Conservation (phyloP, 2,113 vertebrate genomes). For the Empidonax traillii region DNA sequence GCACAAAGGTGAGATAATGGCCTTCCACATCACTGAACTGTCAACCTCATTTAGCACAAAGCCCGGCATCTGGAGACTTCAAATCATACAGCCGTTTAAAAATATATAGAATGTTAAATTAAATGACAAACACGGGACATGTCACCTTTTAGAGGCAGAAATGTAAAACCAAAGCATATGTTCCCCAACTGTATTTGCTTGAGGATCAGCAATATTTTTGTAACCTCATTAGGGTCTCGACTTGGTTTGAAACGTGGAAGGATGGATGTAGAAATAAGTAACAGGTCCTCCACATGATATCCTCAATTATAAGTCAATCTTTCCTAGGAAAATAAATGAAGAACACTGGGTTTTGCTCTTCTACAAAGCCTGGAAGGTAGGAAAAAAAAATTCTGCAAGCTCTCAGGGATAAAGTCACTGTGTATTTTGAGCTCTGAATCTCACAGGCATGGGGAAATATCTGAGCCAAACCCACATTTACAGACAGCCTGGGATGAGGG, state of each 20-base stretch:
- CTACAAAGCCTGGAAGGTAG: not conserved
- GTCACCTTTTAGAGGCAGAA: conserved; percentile 68
- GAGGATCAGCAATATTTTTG: conserved; percentile 48
- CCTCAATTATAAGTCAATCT: not conserved
- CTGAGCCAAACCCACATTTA: not conserved
- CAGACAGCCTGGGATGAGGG: not conserved
- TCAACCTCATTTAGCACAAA: conserved; percentile 81
- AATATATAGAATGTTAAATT: conserved; percentile 75
- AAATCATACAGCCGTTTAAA: conserved; percentile 72
- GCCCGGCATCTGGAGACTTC: conserved; percentile 71
- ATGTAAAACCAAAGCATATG: conserved; percentile 52
- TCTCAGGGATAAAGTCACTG: not conserved
- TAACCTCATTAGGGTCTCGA: conserved; percentile 35
- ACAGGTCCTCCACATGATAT: not conserved
- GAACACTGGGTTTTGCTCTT: not conserved
- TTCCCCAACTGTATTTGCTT: conserved; percentile 25
- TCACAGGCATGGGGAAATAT: accelerated
- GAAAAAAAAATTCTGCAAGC: not conserved
- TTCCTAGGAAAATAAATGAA: not conserved
- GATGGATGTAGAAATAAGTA: conserved; percentile 5
- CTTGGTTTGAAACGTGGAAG: conserved; percentile 19
- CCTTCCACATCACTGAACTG: conserved; percentile 83
- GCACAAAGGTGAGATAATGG: conserved; percentile 90
- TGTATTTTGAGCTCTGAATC: not conserved
- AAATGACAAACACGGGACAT: conserved; percentile 71